Base-by-base conservation (phyloP, 2,113 vertebrate species). In the Danio rerio region DNA sequence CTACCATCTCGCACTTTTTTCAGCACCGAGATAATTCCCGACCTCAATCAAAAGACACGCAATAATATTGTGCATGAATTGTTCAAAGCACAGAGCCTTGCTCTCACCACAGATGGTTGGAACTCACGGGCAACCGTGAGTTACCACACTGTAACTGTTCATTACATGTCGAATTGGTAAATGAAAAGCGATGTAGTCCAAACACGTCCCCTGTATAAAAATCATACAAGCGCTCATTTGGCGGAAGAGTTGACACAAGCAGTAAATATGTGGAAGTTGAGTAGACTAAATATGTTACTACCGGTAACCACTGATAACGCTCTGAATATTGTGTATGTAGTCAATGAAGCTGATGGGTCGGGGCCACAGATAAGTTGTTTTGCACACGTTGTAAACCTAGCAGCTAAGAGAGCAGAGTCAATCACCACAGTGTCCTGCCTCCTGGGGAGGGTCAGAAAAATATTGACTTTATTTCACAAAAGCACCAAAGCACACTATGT, bases 211-310 rank as follows among this genome's bases (percentile, higher is more conserved):
- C 16, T 69, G 15, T 18, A 49, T 47, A 16, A 47, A 49, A 69
- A 40, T 49, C 45, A 69, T 20, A 69, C 43, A 69, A 49, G 66
- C 15, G n/a, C n/a, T 69, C 8, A 12, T 69, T 69, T 69, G 66
- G 9, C 16, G 47, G 43, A 69, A 18, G n/a, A n/a, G n/a, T n/a
- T n/a, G n/a, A n/a, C n/a, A n/a, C n/a, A n/a, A n/a, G n/a, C n/a
- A n/a, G n/a, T n/a, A n/a, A n/a, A n/a, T n/a, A n/a, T n/a, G n/a
- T n/a, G n/a, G n/a, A n/a, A n/a, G n/a, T n/a, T n/a, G n/a, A n/a
- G n/a, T n/a, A n/a, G n/a, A n/a, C n/a, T n/a, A n/a, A n/a, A n/a
- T n/a, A n/a, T n/a, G n/a, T n/a, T n/a, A n/a, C n/a, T 20, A 9
- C 45, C 2, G 43, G 45, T 50, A 40, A 63, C 31, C 31, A 63